These are phyloP conservation scores for Spodoptera picta DNA, from an alignment of 2,888 invertebrate genomes.

Conservation along the genomic window DNA sequence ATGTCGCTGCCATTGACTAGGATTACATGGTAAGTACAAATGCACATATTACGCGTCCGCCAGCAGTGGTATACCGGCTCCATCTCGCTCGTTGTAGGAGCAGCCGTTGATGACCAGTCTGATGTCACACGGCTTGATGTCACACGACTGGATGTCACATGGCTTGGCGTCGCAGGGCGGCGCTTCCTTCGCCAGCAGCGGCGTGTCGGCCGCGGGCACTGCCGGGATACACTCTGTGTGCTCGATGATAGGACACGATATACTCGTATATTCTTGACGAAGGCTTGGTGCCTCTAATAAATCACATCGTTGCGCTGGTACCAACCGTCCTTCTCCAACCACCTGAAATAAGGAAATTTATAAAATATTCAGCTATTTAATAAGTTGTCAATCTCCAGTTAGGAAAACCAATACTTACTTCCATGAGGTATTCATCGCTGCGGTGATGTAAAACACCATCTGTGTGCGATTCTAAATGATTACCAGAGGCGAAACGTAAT, in stretches of 20 bases:
- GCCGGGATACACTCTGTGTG: conserved; percentile 66
- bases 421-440: conserved; percentile 86
- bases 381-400: too few relatives aligned
- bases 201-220: conserved; percentile 33
- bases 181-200: conserved; percentile 43
- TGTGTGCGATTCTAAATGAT: conserved; percentile 89
- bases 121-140: conserved; percentile 70
- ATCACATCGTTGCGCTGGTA: conserved; percentile 83
- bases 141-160: conserved; percentile 13
- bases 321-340: conserved; percentile 88
- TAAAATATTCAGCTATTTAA: too few relatives aligned
- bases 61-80: conserved; percentile 79
- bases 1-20: conserved; percentile 68
- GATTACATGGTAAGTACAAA: conserved; percentile 56
- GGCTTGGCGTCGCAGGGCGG: conserved; percentile 1
- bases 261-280: conserved; percentile 87
- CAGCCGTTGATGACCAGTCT: conserved; percentile 81
- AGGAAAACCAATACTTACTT: conserved; percentile 66
- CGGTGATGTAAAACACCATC: conserved; percentile 85
- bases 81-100: conserved; percentile 71
- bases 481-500: conserved; percentile 93
- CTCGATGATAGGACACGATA: conserved; percentile 93
- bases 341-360: conserved; percentile 73
- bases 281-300: conserved; percentile 84
- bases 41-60: conserved; percentile 70